These are phyloP conservation scores for Drosophila azteca DNA, from an alignment of 1,140 invertebrate genomes.

Conservation along the genomic window DNA sequence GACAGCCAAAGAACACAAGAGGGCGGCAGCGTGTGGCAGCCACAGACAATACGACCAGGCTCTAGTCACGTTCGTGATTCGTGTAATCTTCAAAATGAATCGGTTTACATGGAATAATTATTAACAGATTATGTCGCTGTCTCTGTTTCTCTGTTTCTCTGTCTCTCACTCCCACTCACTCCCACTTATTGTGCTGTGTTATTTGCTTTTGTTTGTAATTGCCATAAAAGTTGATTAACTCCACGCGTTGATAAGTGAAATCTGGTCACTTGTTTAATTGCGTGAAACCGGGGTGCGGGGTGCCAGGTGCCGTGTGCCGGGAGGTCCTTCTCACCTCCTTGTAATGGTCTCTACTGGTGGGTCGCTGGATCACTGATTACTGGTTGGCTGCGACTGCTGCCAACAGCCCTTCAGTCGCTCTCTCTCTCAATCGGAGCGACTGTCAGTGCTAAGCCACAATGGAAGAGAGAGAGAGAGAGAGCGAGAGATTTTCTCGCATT, in stretches of 20 bases:
- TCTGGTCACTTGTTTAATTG: conserved; percentile 25
- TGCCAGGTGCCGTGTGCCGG: too few species aligned
- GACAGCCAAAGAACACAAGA: not conserved
- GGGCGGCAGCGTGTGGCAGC: not conserved
- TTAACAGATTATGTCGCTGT: conserved; percentile 34
- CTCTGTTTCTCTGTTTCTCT: not conserved
- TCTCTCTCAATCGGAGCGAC: too few species aligned
- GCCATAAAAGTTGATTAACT: conserved; percentile 32
- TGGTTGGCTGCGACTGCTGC: not conserved
- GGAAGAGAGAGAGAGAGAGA: too few species aligned
- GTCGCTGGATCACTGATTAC: not conserved
- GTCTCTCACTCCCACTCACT: not conserved
- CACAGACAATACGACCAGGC: conserved; percentile 3
- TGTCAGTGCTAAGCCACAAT: too few species aligned
- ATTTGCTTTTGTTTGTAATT: conserved; percentile 10
- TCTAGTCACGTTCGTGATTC: conserved; percentile 40
- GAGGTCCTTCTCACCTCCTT: too few species aligned
- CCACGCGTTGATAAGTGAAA: conserved; percentile 26
- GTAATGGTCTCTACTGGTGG: too few species aligned
- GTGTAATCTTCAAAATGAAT: conserved; percentile 39
- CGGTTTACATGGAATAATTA: conserved; percentile 50
- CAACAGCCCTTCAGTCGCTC: too few species aligned
- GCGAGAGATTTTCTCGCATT: not conserved
- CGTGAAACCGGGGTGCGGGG: too few species aligned
- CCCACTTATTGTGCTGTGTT: not conserved